Evolutionary conservation across 2,888 invertebrate genomes (phyloP).

Genomic region (Polyommatus icarus): DNA sequence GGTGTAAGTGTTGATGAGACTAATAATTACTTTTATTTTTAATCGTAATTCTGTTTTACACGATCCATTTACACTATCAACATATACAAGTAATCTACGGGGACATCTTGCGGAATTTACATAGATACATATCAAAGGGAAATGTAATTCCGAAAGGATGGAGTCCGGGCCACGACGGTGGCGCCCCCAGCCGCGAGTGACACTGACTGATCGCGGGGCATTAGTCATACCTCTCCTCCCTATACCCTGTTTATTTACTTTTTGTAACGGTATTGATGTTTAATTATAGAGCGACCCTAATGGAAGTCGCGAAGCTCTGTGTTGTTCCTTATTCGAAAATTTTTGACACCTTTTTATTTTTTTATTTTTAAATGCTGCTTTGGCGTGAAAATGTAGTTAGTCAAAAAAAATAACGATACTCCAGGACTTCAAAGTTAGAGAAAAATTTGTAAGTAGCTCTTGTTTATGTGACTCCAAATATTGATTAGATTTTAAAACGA

Average conservation of each 20-base stretch:
- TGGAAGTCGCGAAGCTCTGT: slow-evolving; percentile 68
- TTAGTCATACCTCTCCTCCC: slow-evolving; percentile 83
- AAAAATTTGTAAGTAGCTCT: background rate
- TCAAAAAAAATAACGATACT: background rate
- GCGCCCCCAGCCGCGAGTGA: slow-evolving; percentile 77
- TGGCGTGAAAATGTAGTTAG: background rate
- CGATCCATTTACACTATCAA: background rate
- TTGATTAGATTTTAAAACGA: background rate
- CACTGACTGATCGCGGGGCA: slow-evolving; percentile 85
- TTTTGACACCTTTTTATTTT: slow-evolving; percentile 3
- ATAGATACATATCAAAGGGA: slow-evolving; percentile 74
- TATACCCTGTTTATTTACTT: slow-evolving; percentile 79
- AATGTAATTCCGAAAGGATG: slow-evolving; percentile 74
- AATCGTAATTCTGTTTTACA: background rate
- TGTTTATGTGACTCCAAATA: background rate
- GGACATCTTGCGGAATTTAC: slow-evolving; percentile 50
- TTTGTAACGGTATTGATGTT: slow-evolving; percentile 80
- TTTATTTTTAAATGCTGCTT: background rate
- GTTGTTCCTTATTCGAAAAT: slow-evolving; percentile 54
- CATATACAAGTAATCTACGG: slow-evolving; percentile 16
- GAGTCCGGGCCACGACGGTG: slow-evolving; percentile 69
- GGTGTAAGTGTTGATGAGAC: background rate
- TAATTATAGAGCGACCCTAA: slow-evolving; percentile 76
- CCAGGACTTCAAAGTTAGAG: background rate
- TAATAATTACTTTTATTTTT: background rate